Base-by-base conservation (phyloP, 2,888 invertebrate genomes). In the Ichneumoninae sp. region DNA sequence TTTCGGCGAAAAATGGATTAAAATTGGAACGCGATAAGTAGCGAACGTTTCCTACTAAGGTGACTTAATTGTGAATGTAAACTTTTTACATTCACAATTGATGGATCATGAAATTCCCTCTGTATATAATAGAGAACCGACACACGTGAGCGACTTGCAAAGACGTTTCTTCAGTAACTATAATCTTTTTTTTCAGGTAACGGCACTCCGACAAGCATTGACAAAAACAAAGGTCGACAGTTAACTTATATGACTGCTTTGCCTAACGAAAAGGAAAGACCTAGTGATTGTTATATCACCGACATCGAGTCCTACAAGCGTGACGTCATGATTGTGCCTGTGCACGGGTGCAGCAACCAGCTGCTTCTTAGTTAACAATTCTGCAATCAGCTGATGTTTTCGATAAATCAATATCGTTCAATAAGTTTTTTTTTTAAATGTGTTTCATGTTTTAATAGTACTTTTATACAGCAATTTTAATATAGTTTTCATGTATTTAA, bases 281-380 rank as follows among this genome's bases (percentile, higher is more conserved):
- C 52, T 16, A 19, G 16, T 52, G 4, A 52, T 52, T 19, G 52
- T 52, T 52, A 52, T 13, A 52, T 52, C n/a, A 52, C 52, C 4
- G 52, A 52, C n/a, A 52, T 52, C 52, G 52, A 52, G 52, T 6
- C n/a, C n/a, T 52, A 52, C 52, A 52, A 52, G 52, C n/a, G n/a
- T 19, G 52, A 52, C n/a, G n/a, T 52, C n/a, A 52, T n/a, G n/a
- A 7, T 52, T n/a, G 16, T 52, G n/a, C 52, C 52, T 4, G 52
- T 52, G 6, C 52, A 1, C 52, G n/a, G 52, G 13, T 52, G n/a
- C 52, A 52, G 7, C 16, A 52, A 6, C 19, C 52, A n/a, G 13
- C n/a, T 6, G 52, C 7, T 13, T 3, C 16, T n/a, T 19, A 16
- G 4, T 16, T 52, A 16, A 52, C 52, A 16, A 16, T 52, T 7